Evolutionary conservation across 2,113 vertebrate genomes (phyloP).

Genomic region (Rhizomys pruinosus): DNA sequence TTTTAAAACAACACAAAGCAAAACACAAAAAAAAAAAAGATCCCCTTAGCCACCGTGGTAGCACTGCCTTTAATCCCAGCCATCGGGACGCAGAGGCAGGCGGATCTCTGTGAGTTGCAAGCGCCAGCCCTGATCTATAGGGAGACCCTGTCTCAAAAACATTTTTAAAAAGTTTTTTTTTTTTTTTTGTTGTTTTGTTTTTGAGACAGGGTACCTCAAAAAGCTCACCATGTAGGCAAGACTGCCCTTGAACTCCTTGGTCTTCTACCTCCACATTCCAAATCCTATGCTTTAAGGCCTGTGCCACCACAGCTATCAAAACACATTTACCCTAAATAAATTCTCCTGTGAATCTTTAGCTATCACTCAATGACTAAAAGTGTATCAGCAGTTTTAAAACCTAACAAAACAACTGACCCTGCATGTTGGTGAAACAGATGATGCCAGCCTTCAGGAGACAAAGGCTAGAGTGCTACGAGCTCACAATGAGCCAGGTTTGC

Average conservation of each 20-base stretch:
- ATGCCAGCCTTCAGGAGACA: neutral
- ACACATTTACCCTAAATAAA: constrained; percentile 13
- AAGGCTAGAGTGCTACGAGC: neutral
- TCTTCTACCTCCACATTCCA: neutral
- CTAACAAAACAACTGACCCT: neutral
- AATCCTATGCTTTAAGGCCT: neutral
- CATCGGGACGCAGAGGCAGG: no score
- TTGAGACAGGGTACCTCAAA: neutral
- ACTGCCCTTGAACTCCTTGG: neutral
- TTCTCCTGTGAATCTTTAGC: constrained; percentile 28
- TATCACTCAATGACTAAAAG: constrained; percentile 12
- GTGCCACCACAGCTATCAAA: neutral
- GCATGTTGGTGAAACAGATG: no score
- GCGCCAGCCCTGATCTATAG: no score
- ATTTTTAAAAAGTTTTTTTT: neutral
- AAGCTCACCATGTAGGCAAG: neutral
- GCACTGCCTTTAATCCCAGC: no score
- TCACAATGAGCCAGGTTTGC: neutral
- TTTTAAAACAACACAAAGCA: no score
- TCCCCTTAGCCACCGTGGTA: no score
- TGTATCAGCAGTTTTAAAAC: constrained; percentile 50
- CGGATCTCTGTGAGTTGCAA: no score
- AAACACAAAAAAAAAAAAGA: neutral
- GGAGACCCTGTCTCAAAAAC: no score
- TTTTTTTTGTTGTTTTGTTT: neutral